Base-by-base conservation (phyloP, 2,888 invertebrate species). In the Morpho helenor region DNA sequence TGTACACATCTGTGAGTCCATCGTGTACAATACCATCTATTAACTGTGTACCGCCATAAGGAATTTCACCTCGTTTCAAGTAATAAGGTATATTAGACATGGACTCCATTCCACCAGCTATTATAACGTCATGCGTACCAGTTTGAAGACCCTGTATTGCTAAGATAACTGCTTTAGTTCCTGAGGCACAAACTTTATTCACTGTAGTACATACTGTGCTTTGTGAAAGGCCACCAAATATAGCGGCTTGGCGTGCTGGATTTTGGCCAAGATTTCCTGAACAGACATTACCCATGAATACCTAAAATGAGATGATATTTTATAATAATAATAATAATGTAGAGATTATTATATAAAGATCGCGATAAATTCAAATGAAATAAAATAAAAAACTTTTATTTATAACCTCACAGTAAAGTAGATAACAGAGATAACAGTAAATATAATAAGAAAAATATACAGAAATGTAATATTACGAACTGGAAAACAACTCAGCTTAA, bases 31-130 rank as follows among this genome's bases (percentile, higher is more conserved):
- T 97, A n/a, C 98, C 99, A 91, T 99, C 99, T 84, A 92, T 84
- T 48, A 96, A 82, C 68, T 93, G 93, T 62, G 98, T 92, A n/a
- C 98, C 98, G 10, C 99, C 99, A 82, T 99, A 99, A 7, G 96
- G 93, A 8, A 96, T 96, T 70, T 94, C 94, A 3, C 98, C 99
- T 70, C 99, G 92, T 70, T 94, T 94, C 83, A 99, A 80, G 82
- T 99, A 99, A 86, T 94, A 99, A 2, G 99, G 99, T 2, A 98
- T 98, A 90, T 99, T 99, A 1, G 98, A 98, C 99, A 99, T 99
- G 56, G 98, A 98, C 90, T 99, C 99, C 99, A 99, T 99, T 56
- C 99, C 99, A 63, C 99, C 99, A 59, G 99, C 99, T 58, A 99
- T 91, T 72, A 97, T 94, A 23, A 98, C 94, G 62, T 97, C 95